These are phyloP conservation scores for human DNA, from an alignment of 2,113 vertebrate species.

Conservation along the genomic window DNA sequence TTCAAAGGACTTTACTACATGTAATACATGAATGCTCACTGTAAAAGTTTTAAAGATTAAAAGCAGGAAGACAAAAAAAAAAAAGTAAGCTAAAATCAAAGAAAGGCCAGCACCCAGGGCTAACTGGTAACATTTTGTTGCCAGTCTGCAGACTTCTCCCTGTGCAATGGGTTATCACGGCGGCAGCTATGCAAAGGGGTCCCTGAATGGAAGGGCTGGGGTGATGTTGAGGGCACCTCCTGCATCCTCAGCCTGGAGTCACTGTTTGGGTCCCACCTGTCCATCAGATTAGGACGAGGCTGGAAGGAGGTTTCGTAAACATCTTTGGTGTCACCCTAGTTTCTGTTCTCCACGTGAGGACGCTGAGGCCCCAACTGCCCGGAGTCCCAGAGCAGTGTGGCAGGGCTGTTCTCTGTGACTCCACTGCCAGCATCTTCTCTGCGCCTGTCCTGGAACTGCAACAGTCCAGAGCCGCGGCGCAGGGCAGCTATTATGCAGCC, in stretches of 20 bases:
- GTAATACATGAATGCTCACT: rapidly evolving
- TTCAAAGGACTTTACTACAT: rapidly evolving
- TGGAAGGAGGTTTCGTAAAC: background rate
- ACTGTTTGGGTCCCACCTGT: rapidly evolving
- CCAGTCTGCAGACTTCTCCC: rapidly evolving
- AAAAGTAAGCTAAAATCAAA: too few relatives aligned
- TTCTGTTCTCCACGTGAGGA: rapidly evolving
- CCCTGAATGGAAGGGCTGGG: rapidly evolving
- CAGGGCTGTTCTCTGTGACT: rapidly evolving
- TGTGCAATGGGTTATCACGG: rapidly evolving
- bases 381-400: background rate
- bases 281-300: rapidly evolving
- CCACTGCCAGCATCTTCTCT: rapidly evolving
- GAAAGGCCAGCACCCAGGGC: background rate
- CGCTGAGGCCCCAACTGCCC: rapidly evolving
- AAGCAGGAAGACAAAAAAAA: background rate
- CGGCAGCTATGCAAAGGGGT: too few relatives aligned
- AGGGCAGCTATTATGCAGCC: rapidly evolving
- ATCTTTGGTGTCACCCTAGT: rapidly evolving
- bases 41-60: background rate
- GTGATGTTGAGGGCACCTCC: background rate
- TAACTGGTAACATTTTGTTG: rapidly evolving
- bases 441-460: rapidly evolving
- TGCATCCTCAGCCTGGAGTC: background rate
- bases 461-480: rapidly evolving